Evolutionary conservation across 2,888 invertebrate species (phyloP), one percentile per base, ranked within the genome.

Genomic region (Caenorhabditis sp.): DNA sequence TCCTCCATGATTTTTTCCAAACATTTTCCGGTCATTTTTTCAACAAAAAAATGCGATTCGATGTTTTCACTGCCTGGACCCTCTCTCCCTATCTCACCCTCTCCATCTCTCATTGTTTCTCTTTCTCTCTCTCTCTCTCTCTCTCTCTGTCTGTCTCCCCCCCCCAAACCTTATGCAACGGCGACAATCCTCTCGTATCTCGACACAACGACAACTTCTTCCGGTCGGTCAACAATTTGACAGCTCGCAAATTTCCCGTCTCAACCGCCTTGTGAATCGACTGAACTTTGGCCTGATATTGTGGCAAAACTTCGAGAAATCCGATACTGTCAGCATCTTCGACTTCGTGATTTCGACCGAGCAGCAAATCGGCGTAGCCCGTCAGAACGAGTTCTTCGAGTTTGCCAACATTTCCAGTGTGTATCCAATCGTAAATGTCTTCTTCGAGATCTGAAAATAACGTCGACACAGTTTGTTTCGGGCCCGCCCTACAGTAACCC

Each of bases 241-340:
- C 88, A 50, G 89, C 89, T 49, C 89, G 64, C 85, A 90, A 73
- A 88, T 90, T 87, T 86, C 90, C 88, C 88, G 90, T 83, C 57
- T 87, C 84, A 19, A 88, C 88, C 4, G 88, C 88, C 58, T 88
- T 85, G 77, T 89, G 89, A 49, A 88, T 86, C 24, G 88, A 88
- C 71, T 84, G 85, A 31, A 88, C 88, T 66, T 88, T 88, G 19
- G 88, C 88, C 87, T 88, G 66, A 77, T 93, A 91, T 57, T 91
- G 90, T 0, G 93, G 92, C n/a, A 95, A 93, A n/a, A 94, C 93
- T 84, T 94, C 93, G 62, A 96, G 90, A 88, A 96, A 95, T 84
- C 92, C 91, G 78, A 92, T 90, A 14, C 92, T 91, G 50, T 87
- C 88, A 1, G 81, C 77, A 57, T 87, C 86, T 53, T 87, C 85